Percentiles rank a stretch among this genome's conserved stretches.
phyloP scores from a whole-genome alignment of 2,797 vertebrate species.

The Podarcis siculus region DNA sequence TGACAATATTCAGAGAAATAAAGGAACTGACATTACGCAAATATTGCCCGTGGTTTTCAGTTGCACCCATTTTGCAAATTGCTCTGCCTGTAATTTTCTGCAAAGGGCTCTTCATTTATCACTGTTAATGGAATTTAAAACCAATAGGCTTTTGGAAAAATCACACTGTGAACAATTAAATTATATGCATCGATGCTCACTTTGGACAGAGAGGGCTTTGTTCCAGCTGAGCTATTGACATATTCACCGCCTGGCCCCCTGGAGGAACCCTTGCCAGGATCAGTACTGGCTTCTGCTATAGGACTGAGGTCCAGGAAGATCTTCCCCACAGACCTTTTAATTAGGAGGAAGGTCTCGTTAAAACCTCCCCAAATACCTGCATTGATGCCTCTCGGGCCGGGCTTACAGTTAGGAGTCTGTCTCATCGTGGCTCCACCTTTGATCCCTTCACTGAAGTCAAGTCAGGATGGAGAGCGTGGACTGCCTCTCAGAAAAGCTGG shows the following conservation, averaged over 20 bases:
- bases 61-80: not conserved
- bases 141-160: no score
- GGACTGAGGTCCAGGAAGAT: not conserved
- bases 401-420: slow-evolving; percentile 14
- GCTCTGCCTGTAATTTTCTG: not conserved
- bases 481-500: not conserved
- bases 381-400: not conserved
- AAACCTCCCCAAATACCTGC: slow-evolving; percentile 11
- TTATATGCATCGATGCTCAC: no score
- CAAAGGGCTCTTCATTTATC: no score
- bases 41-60: not conserved
- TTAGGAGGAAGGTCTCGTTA: slow-evolving; percentile 15
- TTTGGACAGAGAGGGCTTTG: not conserved
- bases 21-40: not conserved
- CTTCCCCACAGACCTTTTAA: slow-evolving; percentile 13
- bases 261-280: not conserved
- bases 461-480: not conserved
- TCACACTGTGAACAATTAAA: not conserved
- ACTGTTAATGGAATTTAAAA: no score
- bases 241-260: no score
- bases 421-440: not conserved
- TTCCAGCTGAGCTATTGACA: not conserved
- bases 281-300: not conserved
- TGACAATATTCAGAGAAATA: not conserved
- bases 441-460: not conserved